Percentiles rank a stretch among this genome's conserved stretches.
These are phyloP conservation scores for Uropetala carovei DNA, from an alignment of 2,888 invertebrate genomes.

Conservation along the genomic window DNA sequence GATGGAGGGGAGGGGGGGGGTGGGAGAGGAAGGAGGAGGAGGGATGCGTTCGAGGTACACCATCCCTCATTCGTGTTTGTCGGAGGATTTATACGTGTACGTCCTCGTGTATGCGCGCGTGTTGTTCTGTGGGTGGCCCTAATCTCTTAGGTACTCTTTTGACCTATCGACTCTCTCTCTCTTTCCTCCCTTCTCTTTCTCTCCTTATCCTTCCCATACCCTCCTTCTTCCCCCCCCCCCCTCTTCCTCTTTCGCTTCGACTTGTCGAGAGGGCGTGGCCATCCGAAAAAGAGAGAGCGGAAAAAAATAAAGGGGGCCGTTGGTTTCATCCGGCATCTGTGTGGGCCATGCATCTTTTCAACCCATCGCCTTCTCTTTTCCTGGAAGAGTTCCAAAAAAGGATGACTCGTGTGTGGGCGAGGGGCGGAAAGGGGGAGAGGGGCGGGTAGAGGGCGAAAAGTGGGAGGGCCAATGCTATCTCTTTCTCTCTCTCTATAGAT, in stretches of 20 bases:
- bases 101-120: background rate
- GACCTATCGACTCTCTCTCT: background rate
- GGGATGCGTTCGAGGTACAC: background rate
- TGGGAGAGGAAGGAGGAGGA: background rate
- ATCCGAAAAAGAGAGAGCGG: background rate
- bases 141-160: background rate
- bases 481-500: background rate
- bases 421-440: background rate
- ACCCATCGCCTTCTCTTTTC: slow-evolving; percentile 47
- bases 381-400: slow-evolving; percentile 56
- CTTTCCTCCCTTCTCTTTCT: background rate
- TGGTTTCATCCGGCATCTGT: background rate
- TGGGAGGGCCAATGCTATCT: background rate
- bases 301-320: background rate
- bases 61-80: background rate
- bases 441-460: background rate
- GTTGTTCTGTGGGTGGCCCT: background rate
- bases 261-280: slow-evolving; percentile 53
- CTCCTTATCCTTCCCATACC: background rate
- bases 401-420: background rate
- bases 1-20: background rate
- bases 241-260: slow-evolving; percentile 6
- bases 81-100: background rate
- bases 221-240: background rate
- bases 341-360: slow-evolving; percentile 58